A percentile compares a stretch with the other conserved stretches of the same genome.
Conservation (phyloP, 2,797 vertebrate species). For the Caiman crocodilus region DNA sequence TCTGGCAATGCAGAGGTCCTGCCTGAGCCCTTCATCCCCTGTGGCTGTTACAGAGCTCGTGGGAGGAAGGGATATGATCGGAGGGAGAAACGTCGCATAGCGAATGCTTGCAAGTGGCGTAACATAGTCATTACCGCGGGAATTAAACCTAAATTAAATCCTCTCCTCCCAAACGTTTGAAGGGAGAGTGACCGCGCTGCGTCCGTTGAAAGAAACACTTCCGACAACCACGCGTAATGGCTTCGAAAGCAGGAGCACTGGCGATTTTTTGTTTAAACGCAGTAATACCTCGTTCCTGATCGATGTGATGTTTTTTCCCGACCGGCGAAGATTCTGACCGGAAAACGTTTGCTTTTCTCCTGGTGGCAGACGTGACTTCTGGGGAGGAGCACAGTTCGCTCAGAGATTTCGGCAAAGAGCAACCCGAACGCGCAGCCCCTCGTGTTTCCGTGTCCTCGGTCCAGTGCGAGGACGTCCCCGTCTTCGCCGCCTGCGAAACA, state of each 20-base stretch:
- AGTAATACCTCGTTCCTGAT: rapidly evolving
- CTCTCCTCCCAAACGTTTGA: neutral
- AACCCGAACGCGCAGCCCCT: neutral
- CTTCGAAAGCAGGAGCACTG: rapidly evolving
- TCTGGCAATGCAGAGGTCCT: too few relatives aligned
- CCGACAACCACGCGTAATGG: rapidly evolving
- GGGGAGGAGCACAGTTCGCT: neutral
- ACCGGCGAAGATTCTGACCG: neutral
- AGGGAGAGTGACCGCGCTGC: rapidly evolving
- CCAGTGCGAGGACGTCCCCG: neutral
- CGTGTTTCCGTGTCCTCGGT: neutral
- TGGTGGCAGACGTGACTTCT: neutral
- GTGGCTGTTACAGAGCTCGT: neutral
- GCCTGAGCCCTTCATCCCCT: neutral
- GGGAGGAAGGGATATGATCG: neutral
- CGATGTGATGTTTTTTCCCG: rapidly evolving
- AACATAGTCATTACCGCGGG: rapidly evolving
- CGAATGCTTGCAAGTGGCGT: neutral
- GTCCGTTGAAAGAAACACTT: rapidly evolving
- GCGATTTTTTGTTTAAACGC: neutral
- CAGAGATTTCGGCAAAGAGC: neutral
- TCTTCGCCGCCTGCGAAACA: neutral
- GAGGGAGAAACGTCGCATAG: rapidly evolving
- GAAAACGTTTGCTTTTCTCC: neutral
- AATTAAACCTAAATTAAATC: rapidly evolving